phyloP scores from a whole-genome alignment of 2,888 invertebrate genomes.

The Epinotia demarniana region DNA sequence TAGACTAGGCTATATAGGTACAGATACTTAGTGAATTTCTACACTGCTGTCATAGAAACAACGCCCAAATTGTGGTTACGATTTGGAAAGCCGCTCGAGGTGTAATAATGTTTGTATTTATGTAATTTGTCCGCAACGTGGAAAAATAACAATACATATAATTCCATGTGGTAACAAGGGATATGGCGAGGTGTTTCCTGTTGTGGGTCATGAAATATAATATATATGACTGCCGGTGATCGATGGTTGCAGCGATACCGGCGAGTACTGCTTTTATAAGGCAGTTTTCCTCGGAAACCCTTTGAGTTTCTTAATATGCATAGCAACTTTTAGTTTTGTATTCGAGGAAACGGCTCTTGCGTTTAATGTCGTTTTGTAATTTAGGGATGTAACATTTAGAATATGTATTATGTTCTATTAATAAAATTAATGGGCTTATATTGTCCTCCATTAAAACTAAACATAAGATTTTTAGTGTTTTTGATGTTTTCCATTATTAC shows the following conservation, averaged over 20 bases:
- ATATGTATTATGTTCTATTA: too few relatives aligned
- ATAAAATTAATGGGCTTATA: too few relatives aligned
- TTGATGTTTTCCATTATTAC: too few relatives aligned
- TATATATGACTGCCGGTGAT: slow-evolving; percentile 24
- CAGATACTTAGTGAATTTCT: not conserved
- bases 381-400: not conserved
- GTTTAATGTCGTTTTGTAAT: not conserved
- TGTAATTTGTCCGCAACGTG: not conserved
- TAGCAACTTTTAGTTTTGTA: not conserved
- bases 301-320: slow-evolving; percentile 4
- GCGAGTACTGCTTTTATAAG: slow-evolving; percentile 8
- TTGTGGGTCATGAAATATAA: slow-evolving; percentile 22
- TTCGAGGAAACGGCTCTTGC: not conserved
- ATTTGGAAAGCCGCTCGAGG: not conserved
- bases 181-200: slow-evolving; percentile 18
- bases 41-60: not conserved
- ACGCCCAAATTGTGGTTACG: not conserved
- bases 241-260: slow-evolving; percentile 27
- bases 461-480: too few relatives aligned
- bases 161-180: slow-evolving; percentile 13
- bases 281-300: slow-evolving; percentile 3
- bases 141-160: slow-evolving; percentile 3
- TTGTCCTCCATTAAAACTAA: too few relatives aligned
- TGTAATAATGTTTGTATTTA: not conserved
- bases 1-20: too few relatives aligned